phyloP scores from a whole-genome alignment of 2,113 vertebrate genomes.

The Probosciger aterrimus region DNA sequence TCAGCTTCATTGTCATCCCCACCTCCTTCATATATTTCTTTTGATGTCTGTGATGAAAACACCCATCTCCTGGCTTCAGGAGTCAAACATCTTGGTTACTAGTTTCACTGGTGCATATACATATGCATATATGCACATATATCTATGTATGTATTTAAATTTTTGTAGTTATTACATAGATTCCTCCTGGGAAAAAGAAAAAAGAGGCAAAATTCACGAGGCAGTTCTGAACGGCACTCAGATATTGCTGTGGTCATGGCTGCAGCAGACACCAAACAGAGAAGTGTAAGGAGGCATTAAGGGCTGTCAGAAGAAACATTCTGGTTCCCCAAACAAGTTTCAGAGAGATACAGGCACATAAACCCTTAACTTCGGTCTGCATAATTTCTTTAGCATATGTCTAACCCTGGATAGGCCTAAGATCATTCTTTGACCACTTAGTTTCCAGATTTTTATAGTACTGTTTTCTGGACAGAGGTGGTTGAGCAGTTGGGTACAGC shows the following conservation, averaged over 20 bases:
- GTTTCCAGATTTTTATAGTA: not conserved
- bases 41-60: constrained; percentile 5
- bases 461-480: not conserved
- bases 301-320: not conserved
- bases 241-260: not conserved
- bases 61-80: not conserved
- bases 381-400: not conserved
- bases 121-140: not conserved
- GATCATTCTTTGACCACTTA: not conserved
- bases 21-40: not conserved
- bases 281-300: not conserved
- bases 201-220: not conserved
- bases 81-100: not conserved
- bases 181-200: not conserved
- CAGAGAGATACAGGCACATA: not conserved
- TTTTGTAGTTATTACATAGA: not conserved
- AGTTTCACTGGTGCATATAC: not conserved
- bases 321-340: not conserved
- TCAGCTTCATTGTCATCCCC: not conserved
- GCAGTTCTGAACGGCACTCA: not conserved
- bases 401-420: not conserved
- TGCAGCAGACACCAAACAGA: not conserved
- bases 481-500: not conserved
- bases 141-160: not conserved
- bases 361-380: not conserved